Base-by-base conservation (phyloP, 1,140 invertebrate genomes). In the Pteromalus puparum region DNA sequence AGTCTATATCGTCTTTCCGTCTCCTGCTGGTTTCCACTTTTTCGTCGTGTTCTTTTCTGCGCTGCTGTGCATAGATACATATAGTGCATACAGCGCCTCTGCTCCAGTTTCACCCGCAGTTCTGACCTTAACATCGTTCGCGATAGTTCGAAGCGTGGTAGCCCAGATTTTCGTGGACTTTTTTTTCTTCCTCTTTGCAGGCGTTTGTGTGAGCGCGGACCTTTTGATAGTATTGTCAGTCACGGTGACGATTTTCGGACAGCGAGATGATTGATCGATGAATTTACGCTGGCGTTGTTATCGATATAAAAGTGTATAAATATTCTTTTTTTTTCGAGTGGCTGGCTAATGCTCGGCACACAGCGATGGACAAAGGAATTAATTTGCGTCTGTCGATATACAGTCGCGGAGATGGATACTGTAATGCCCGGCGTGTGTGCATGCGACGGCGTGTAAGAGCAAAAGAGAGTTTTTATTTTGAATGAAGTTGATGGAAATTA, bases 121-220 rank as follows among this genome's bases (percentile, higher is more conserved):
- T 67, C 15, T 74, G 88, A 87, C 87, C 87, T 89, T 87, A 86
- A 73, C 88, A 88, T 53, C 42, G 28, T 85, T 89, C 24, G 30
- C 26, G 15, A 26, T 2, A 30, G 42, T n/a, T 46, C 34, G 38
- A 12, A 6, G n/a, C 26, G 61, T 15, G 26, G 9, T 65, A 53
- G 67, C 67, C 30, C 67, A 80, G 78, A 80, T 70, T 70, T 70
- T 28, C 67, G 24, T 70, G 26, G n/a, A 70, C 24, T 21, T 73
- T 38, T 73, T 73, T 73, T 67, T 7, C 28, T 53, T 77, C n/a
- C 48, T 78, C 48, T 76, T 48, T 21, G n/a, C n/a, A n/a, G 48
- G 28, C 30, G 0, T 34, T 15, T 21, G 61, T n/a, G 61, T 0
- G 61, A 2, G 30, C 6, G 30, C 30, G 6, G 30, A 2, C 61